Evolutionary conservation across 1,140 invertebrate species (phyloP).

Genomic region (Idris sp.): DNA sequence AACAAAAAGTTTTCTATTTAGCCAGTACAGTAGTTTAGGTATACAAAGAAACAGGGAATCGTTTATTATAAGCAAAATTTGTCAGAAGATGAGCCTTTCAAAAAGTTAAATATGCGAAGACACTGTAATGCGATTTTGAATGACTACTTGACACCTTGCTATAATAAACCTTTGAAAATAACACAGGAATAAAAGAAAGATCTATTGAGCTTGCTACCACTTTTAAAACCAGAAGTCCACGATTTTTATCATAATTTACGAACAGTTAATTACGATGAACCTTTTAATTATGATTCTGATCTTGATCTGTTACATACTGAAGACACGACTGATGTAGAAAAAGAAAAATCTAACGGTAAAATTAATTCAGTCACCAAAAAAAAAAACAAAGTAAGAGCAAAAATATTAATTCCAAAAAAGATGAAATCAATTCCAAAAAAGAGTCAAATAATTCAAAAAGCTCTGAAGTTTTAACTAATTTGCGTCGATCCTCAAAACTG

Average conservation of each 20-base stretch:
- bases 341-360: too few relatives aligned
- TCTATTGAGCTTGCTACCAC: not conserved
- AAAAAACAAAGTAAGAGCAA: too few relatives aligned
- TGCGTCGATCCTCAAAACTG: too few relatives aligned
- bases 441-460: too few relatives aligned
- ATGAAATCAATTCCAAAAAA: too few relatives aligned
- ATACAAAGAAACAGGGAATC: not conserved
- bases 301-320: too few relatives aligned
- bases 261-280: not conserved
- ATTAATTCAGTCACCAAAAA: too few relatives aligned
- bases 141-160: not conserved
- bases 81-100: not conserved
- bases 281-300: too few relatives aligned
- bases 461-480: too few relatives aligned
- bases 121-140: not conserved
- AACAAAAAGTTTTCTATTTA: too few relatives aligned
- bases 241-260: not conserved
- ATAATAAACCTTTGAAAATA: not conserved
- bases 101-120: not conserved
- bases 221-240: not conserved
- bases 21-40: not conserved
- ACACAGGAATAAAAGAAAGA: not conserved
- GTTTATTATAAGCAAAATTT: not conserved
- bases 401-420: too few relatives aligned
- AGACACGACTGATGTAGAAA: too few relatives aligned